A percentile compares a stretch with the other conserved stretches of the same genome.
phyloP scores from a whole-genome alignment of 2,113 vertebrate species.

The Pituophis catenifer region DNA sequence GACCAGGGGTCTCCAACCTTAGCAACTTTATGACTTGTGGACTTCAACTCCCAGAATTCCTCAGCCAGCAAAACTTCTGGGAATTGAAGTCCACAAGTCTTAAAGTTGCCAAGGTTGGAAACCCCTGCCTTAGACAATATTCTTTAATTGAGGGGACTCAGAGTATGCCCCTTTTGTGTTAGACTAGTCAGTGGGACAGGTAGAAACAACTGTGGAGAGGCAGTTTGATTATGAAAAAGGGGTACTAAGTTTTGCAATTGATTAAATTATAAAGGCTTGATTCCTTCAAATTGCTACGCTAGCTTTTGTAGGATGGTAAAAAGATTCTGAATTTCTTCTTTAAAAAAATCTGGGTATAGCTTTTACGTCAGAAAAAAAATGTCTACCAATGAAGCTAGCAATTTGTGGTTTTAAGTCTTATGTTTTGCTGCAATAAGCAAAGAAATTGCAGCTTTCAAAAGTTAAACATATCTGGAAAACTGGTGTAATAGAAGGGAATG shows the following conservation, averaged over 20 bases:
- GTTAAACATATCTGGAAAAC: conserved; percentile 20
- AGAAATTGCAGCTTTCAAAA: conserved; percentile 48
- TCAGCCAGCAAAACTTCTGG: too few species aligned
- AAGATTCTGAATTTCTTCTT: conserved; percentile 33
- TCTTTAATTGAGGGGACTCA: neutral
- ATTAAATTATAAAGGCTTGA: neutral
- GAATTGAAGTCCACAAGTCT: too few species aligned
- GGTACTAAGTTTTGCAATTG: neutral
- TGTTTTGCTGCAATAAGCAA: neutral
- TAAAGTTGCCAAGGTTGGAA: too few species aligned
- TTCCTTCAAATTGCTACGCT: conserved; percentile 12
- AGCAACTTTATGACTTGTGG: too few species aligned
- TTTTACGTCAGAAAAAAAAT: conserved; percentile 26
- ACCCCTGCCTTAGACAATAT: neutral
- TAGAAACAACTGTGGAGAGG: neutral
- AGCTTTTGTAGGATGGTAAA: conserved; percentile 19
- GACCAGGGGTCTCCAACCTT: neutral
- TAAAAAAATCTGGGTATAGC: conserved; percentile 26
- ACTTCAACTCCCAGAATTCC: too few species aligned
- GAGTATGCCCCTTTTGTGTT: neutral
- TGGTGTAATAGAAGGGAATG: conserved; percentile 24
- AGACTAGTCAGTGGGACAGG: too few species aligned
- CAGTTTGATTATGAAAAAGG: neutral
- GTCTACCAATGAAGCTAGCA: conserved; percentile 29
- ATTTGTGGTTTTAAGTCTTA: conserved; percentile 40